A percentile compares a stretch with the other conserved stretches of the same genome.
Conservation (phyloP, 2,113 vertebrate species). For the Edolisoma coerulescens region DNA sequence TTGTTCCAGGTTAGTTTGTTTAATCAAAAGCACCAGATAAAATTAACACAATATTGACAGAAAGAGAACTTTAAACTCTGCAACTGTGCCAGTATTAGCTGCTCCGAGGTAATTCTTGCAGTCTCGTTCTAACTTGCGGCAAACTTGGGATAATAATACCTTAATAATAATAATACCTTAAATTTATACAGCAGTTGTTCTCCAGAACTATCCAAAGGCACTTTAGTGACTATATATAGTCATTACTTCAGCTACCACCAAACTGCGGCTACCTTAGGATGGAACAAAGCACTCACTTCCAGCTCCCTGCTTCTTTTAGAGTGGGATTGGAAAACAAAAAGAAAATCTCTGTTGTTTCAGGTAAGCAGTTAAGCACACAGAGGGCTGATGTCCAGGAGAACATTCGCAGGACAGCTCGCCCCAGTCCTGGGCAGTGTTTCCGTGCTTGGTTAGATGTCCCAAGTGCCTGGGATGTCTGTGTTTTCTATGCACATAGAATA, state of each 20-base stretch:
- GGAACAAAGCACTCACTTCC: conserved; percentile 38
- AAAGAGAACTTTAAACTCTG: conserved; percentile 18
- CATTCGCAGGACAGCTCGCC: background rate
- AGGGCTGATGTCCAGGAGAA: conserved; percentile 19
- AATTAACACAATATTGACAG: conserved; percentile 57
- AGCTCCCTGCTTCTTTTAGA: conserved; percentile 44
- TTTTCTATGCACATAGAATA: background rate
- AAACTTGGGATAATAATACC: conserved; percentile 69
- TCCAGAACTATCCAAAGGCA: conserved; percentile 56
- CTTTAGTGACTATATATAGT: conserved; percentile 72
- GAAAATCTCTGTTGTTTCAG: background rate
- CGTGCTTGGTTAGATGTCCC: background rate
- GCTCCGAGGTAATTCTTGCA: conserved; percentile 45
- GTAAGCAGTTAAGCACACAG: conserved; percentile 26
- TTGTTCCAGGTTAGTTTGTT: conserved; percentile 64
- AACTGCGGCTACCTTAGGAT: conserved; percentile 47
- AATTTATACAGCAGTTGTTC: conserved; percentile 58
- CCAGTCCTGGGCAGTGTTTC: background rate
- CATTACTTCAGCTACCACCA: conserved; percentile 41
- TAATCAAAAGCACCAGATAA: conserved; percentile 72
- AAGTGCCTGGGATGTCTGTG: background rate
- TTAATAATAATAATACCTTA: conserved; percentile 72
- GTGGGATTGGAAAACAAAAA: conserved; percentile 13
- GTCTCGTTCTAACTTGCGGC: conserved; percentile 59
- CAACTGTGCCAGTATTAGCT: conserved; percentile 17